phyloP scores from a whole-genome alignment of 2,113 vertebrate species.

The Sula dactylatra region DNA sequence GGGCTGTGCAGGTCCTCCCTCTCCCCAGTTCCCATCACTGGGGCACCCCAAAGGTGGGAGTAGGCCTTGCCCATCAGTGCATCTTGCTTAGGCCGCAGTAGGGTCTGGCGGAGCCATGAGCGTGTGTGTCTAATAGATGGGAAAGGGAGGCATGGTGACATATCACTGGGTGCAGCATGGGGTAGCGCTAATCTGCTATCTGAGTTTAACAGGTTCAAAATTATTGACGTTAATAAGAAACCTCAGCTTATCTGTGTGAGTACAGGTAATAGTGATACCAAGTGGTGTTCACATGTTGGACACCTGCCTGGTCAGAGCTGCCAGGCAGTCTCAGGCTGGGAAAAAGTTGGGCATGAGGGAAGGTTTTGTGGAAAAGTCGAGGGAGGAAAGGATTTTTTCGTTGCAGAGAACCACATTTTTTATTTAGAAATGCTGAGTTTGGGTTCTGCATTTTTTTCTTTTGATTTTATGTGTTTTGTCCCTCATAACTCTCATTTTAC shows the following conservation, averaged over 20 bases:
- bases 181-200: not conserved
- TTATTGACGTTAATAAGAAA: not conserved
- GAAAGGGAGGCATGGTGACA: no score
- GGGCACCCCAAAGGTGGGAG: not conserved
- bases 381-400: accelerated
- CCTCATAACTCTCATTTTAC: not conserved
- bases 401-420: not conserved
- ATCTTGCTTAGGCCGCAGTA: not conserved
- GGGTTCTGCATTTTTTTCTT: accelerated
- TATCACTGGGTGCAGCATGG: not conserved
- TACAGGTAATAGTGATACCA: not conserved
- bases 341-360: not conserved
- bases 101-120: not conserved
- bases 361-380: not conserved
- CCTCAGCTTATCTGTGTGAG: not conserved
- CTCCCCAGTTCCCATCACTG: not conserved
- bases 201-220: not conserved
- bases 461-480: not conserved
- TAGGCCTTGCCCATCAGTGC: not conserved
- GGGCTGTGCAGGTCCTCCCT: not conserved
- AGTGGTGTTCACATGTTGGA: not conserved
- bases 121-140: no score
- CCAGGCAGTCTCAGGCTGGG: not conserved
- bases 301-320: not conserved
- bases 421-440: not conserved